Evolutionary conservation across 2,888 invertebrate species (phyloP).

Genomic region (Pyrrhia umbra): DNA sequence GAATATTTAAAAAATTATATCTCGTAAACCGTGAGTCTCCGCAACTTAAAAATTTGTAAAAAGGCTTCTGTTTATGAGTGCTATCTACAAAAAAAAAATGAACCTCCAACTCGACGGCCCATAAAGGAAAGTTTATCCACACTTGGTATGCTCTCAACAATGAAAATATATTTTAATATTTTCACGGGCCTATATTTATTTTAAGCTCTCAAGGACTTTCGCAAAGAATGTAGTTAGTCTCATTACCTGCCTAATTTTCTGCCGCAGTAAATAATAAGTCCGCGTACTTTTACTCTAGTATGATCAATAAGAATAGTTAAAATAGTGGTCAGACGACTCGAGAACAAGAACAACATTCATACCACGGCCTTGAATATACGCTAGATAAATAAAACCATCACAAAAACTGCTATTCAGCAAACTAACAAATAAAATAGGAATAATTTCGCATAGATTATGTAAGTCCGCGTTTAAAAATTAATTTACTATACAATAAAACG

Average conservation of each 20-base stretch:
- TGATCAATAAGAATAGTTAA: slow-evolving; percentile 14
- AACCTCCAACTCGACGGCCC: too few species aligned
- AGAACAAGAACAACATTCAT: slow-evolving; percentile 44
- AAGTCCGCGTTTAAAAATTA: slow-evolving; percentile 33
- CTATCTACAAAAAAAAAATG: too few species aligned
- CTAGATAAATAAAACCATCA: slow-evolving; percentile 27
- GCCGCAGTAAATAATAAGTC: slow-evolving; percentile 15
- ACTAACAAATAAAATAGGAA: slow-evolving; percentile 24
- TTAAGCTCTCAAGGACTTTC: slow-evolving; percentile 41
- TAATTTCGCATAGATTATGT: slow-evolving; percentile 61
- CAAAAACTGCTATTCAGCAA: slow-evolving; percentile 38
- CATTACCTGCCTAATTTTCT: slow-evolving; percentile 19
- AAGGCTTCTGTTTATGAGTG: too few species aligned
- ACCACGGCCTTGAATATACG: slow-evolving; percentile 61
- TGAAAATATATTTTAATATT: slow-evolving; percentile 14
- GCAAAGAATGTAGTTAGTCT: slow-evolving; percentile 23
- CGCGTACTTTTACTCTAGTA: not conserved
- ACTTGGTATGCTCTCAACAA: not conserved
- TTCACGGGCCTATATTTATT: slow-evolving; percentile 17
- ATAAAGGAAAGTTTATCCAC: too few species aligned
- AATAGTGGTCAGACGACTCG: slow-evolving; percentile 40
- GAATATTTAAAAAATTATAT: too few species aligned
- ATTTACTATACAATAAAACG: not conserved
- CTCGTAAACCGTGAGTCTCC: too few species aligned
- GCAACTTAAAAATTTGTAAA: too few species aligned